Evolutionary conservation across 2,888 invertebrate genomes (phyloP).

Genomic region (Aspidiotus rigidus): DNA sequence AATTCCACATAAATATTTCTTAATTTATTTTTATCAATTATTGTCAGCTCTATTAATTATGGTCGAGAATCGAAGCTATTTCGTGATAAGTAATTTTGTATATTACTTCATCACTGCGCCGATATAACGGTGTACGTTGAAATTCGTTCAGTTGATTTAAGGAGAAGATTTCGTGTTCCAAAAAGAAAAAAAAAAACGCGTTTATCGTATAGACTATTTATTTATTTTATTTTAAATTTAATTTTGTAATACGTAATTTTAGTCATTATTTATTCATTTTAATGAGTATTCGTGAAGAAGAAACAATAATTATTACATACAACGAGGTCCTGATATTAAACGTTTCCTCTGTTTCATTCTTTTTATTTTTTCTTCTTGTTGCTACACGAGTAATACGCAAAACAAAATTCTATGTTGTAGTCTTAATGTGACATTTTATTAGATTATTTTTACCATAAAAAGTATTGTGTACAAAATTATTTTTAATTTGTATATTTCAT

Average conservation of each 20-base stretch:
- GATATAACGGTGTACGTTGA: background rate
- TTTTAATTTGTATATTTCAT: constrained; percentile 13
- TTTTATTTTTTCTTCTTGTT: background rate
- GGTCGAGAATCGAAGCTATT: too few relatives aligned
- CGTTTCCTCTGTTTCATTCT: background rate
- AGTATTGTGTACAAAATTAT: constrained; percentile 11
- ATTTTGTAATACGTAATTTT: constrained; percentile 4
- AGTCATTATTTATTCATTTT: constrained; percentile 2
- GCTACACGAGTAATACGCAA: background rate
- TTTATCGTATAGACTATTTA: background rate
- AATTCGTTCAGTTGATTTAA: background rate
- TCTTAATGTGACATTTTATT: constrained; percentile 22
- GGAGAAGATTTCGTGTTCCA: background rate
- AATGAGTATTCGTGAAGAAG: background rate
- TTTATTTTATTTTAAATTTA: background rate
- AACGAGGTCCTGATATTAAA: background rate
- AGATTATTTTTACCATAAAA: constrained; percentile 26
- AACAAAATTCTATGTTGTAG: constrained; percentile 5
- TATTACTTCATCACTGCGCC: too few relatives aligned
- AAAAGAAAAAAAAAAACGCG: background rate
- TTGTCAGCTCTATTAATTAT: too few relatives aligned
- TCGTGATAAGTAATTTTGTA: too few relatives aligned
- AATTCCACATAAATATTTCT: too few relatives aligned
- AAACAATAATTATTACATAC: background rate
- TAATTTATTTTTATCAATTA: too few relatives aligned